phyloP scores from a whole-genome alignment of 2,797 vertebrate species.

The Pseudomugil tenellus region DNA sequence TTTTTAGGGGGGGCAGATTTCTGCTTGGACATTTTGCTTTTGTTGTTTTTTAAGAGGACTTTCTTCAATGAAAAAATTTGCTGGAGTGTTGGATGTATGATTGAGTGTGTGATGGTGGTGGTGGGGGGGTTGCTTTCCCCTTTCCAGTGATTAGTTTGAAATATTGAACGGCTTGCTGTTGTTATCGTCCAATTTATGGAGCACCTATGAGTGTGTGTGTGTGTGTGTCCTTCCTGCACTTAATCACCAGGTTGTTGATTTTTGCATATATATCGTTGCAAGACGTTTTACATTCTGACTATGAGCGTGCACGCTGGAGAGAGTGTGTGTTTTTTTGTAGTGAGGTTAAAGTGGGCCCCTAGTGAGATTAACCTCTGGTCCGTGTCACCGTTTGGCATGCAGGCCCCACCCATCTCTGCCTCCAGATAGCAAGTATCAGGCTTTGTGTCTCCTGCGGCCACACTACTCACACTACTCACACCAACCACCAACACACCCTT shows the following conservation, averaged over 20 bases:
- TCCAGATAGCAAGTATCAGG: constrained; percentile 84
- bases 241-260: constrained; percentile 48
- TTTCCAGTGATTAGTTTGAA: constrained; percentile 76
- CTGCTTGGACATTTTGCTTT: constrained; percentile 73
- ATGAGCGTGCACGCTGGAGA: constrained; percentile 12
- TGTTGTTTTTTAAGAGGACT: neutral
- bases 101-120: constrained; percentile 46
- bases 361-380: constrained; percentile 86
- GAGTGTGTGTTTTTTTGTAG: constrained; percentile 80
- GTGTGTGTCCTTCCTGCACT: constrained; percentile 25
- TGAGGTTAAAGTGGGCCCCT: constrained; percentile 87
- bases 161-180: constrained; percentile 71
- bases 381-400: constrained; percentile 86
- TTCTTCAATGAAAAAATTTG: constrained; percentile 81
- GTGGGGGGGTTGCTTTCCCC: constrained; percentile 66
- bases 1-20: constrained; percentile 61
- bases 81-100: constrained; percentile 62
- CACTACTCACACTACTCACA: constrained; percentile 46
- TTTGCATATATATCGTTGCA: constrained; percentile 51
- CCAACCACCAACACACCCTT: constrained; percentile 52
- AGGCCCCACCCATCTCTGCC: constrained; percentile 84
- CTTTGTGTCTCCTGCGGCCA: constrained; percentile 88
- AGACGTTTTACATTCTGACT: constrained; percentile 54
- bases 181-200: constrained; percentile 64
- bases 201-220: constrained; percentile 23